These are phyloP conservation scores for Perizoma flavofasciatum DNA, from an alignment of 2,888 invertebrate genomes.

Conservation along the genomic window DNA sequence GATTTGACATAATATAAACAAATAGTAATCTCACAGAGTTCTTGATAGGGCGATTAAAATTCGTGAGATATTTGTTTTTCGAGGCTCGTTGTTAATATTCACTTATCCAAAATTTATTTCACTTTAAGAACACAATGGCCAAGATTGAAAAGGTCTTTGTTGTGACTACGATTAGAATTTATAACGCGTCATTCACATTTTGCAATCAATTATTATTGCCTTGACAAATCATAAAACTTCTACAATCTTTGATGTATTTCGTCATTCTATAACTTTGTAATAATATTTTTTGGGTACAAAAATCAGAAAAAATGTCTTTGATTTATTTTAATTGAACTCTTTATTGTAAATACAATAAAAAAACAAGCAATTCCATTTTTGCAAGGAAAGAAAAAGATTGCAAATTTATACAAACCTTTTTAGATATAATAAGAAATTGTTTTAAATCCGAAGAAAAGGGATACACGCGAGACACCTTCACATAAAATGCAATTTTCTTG, in stretches of 20 bases:
- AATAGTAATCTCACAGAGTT: too few relatives aligned
- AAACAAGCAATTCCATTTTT: too few relatives aligned
- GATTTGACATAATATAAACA: too few relatives aligned
- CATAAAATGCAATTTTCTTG: not conserved
- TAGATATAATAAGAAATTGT: conserved; percentile 23
- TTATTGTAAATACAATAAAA: too few relatives aligned
- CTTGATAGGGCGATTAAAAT: too few relatives aligned
- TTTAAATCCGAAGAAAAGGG: conserved; percentile 23
- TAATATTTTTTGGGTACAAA: too few relatives aligned
- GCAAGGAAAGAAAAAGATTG: too few relatives aligned
- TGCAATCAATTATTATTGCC: conserved; percentile 2
- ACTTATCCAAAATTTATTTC: too few relatives aligned
- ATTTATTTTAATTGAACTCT: too few relatives aligned
- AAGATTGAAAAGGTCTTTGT: not conserved
- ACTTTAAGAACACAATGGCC: too few relatives aligned
- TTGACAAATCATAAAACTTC: conserved; percentile 1
- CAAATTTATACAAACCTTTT: conserved; percentile 14
- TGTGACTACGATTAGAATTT: not conserved
- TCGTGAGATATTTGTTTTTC: too few relatives aligned
- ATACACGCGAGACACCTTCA: conserved; percentile 10
- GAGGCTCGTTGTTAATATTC: too few relatives aligned
- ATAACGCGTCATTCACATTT: not conserved
- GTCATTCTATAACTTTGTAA: not conserved
- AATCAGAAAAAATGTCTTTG: not conserved
- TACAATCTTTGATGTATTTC: not conserved